Evolutionary conservation across 2,888 invertebrate genomes (phyloP).

Genomic region (Perithous albicinctus): DNA sequence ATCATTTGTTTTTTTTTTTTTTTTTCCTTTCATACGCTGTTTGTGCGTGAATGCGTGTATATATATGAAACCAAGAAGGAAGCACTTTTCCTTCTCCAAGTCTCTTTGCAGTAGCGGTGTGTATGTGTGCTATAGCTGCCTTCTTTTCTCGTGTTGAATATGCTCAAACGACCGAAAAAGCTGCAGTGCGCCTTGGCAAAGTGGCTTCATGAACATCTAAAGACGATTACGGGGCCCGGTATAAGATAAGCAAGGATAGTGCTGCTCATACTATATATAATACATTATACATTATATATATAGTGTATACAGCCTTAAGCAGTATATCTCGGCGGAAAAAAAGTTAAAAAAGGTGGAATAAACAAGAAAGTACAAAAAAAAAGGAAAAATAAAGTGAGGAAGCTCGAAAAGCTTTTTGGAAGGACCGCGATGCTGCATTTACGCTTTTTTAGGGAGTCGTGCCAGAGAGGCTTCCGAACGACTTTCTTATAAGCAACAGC

Average conservation of each 20-base stretch:
- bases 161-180: conserved; percentile 36
- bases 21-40: conserved; percentile 1
- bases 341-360: neutral
- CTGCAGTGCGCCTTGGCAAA: conserved; percentile 31
- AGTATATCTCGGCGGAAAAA: conserved; percentile 1
- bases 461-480: neutral
- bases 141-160: conserved; percentile 34
- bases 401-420: conserved; percentile 6
- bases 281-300: conserved; percentile 6
- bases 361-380: neutral
- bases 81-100: neutral
- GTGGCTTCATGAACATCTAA: conserved; percentile 49
- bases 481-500: neutral
- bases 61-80: neutral
- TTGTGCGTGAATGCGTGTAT: neutral
- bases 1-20: conserved; percentile 50
- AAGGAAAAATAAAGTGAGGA: neutral
- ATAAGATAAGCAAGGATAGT: conserved; percentile 39
- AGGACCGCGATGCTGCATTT: neutral
- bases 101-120: neutral
- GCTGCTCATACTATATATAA: neutral
- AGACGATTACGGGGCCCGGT: conserved; percentile 45
- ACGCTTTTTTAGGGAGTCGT: neutral
- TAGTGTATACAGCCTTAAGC: neutral
- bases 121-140: neutral